phyloP scores from a whole-genome alignment of 2,113 vertebrate genomes.

The Pangasianodon gigas region DNA sequence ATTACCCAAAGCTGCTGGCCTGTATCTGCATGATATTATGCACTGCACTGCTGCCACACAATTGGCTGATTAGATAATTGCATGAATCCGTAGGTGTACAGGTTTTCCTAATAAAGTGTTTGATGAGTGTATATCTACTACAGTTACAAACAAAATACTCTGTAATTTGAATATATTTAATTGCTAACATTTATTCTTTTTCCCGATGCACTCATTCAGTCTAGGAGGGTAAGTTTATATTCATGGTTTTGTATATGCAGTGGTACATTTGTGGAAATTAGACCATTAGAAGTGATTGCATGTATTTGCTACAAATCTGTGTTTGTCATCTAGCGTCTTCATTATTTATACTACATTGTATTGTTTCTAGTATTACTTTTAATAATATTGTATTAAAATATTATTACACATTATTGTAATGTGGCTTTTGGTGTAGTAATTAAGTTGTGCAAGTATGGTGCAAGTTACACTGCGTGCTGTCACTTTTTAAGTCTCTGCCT shows the following conservation, averaged over 20 bases:
- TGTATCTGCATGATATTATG: not conserved
- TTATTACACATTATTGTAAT: too few species aligned
- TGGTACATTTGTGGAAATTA: not conserved
- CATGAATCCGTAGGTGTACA: not conserved
- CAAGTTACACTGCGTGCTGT: not conserved
- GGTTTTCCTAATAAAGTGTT: not conserved
- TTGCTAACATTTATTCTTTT: not conserved
- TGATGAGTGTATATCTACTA: not conserved
- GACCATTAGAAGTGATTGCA: not conserved
- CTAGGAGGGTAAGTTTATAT: slow-evolving; percentile 58
- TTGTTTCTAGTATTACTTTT: not conserved
- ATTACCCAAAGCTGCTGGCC: not conserved
- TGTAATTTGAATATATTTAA: not conserved
- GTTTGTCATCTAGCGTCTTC: not conserved
- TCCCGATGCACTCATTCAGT: slow-evolving; percentile 41
- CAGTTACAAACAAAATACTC: not conserved
- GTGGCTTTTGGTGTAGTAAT: not conserved
- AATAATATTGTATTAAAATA: too few species aligned
- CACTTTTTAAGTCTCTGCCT: not conserved
- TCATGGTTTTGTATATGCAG: slow-evolving; percentile 12
- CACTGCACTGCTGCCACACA: not conserved
- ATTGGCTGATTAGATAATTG: not conserved
- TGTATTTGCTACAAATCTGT: not conserved
- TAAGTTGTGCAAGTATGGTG: not conserved
- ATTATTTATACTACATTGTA: not conserved